phyloP scores from a whole-genome alignment of 1,140 invertebrate species.

The Drosophila quadrilineata region DNA sequence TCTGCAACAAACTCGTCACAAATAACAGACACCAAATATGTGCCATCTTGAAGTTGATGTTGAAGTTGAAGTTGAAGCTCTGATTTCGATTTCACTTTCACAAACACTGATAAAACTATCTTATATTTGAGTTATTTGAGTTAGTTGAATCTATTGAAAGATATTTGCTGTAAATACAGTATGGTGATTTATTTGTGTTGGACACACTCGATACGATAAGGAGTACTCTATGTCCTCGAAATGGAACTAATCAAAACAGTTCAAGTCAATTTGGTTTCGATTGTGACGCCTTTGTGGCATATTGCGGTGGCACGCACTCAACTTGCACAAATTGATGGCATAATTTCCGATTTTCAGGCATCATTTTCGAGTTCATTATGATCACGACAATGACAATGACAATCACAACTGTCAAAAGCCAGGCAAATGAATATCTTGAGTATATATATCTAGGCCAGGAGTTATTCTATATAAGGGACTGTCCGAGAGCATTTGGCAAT shows the following conservation, averaged over 20 bases:
- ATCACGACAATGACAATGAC: slow-evolving; percentile 16
- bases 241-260: slow-evolving; percentile 6
- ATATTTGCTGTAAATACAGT: neutral
- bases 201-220: too few species aligned
- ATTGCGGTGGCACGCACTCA: slow-evolving; percentile 54
- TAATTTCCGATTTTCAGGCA: slow-evolving; percentile 55
- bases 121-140: neutral
- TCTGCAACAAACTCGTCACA: slow-evolving; percentile 61
- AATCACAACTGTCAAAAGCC: slow-evolving; percentile 35
- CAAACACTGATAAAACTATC: neutral
- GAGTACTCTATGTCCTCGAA: slow-evolving; percentile 22
- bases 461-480: slow-evolving; percentile 16
- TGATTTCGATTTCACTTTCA: neutral
- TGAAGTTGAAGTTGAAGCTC: too few species aligned
- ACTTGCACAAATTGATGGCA: slow-evolving; percentile 76
- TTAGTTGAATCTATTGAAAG: neutral
- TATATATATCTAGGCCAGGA: neutral
- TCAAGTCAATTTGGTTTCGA: slow-evolving; percentile 24
- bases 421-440: slow-evolving; percentile 30
- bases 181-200: too few species aligned
- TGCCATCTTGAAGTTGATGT: slow-evolving; percentile 37
- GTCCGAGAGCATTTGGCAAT: slow-evolving; percentile 26
- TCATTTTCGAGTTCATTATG: slow-evolving; percentile 69
- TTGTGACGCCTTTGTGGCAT: slow-evolving; percentile 42
- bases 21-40: slow-evolving; percentile 61